phyloP scores from a whole-genome alignment of 2,888 invertebrate genomes.

The Drosophila multiciliata region DNA sequence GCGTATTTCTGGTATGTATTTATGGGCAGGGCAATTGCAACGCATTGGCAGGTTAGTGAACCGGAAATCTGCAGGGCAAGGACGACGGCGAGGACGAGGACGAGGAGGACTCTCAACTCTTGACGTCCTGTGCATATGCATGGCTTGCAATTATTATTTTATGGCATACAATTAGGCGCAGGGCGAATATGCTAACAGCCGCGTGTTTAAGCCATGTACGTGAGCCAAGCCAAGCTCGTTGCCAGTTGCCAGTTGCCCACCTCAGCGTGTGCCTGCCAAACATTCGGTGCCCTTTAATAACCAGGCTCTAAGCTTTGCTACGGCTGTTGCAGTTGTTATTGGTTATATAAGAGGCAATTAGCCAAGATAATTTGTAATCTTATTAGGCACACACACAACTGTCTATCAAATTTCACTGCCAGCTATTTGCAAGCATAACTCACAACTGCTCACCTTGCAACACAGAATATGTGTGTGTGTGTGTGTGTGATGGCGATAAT shows the following conservation, averaged over 20 bases:
- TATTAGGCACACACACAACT: conserved; percentile 54
- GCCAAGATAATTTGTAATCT: conserved; percentile 79
- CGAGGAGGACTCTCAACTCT: background rate
- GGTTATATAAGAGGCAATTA: conserved; percentile 79
- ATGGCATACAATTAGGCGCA: conserved; percentile 77
- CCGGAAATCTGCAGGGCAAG: conserved; percentile 34
- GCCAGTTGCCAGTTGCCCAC: conserved; percentile 7
- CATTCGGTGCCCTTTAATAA: background rate
- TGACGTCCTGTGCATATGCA: conserved; percentile 61
- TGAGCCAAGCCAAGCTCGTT: conserved; percentile 29
- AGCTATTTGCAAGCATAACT: conserved; percentile 21
- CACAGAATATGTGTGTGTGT: background rate
- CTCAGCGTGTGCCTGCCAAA: background rate
- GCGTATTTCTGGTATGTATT: background rate
- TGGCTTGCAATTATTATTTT: conserved; percentile 78
- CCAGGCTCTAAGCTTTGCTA: conserved; percentile 23
- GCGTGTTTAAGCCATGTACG: conserved; percentile 37
- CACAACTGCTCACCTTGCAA: conserved; percentile 9
- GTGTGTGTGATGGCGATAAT: conserved; percentile 49
- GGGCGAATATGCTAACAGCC: conserved; percentile 46
- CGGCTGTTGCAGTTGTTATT: conserved; percentile 72
- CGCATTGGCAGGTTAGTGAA: conserved; percentile 30
- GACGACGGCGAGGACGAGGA: background rate
- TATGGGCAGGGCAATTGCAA: conserved; percentile 13
- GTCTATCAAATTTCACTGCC: conserved; percentile 46